Percentiles rank a stretch among this genome's conserved stretches.
Conservation (phyloP, 1,140 invertebrate genomes). For the Drosophila ironensis region DNA sequence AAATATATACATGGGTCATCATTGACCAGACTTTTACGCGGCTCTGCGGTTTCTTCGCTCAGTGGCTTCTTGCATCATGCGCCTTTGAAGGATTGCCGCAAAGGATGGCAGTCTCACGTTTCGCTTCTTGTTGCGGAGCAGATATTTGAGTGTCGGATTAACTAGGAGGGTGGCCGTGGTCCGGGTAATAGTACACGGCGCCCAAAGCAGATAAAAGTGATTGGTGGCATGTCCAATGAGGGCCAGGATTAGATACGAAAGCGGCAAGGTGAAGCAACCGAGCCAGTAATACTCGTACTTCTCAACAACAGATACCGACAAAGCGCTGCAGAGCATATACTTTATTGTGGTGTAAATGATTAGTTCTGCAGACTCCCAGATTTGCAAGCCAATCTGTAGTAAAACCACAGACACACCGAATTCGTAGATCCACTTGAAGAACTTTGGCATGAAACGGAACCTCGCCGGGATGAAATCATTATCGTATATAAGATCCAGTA, state of each 20-base stretch:
- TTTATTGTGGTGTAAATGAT: not conserved
- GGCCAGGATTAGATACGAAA: constrained; percentile 21
- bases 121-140: not conserved
- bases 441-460: not conserved
- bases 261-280: constrained; percentile 25
- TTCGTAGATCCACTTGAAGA: constrained; percentile 4
- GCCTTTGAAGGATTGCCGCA: not conserved
- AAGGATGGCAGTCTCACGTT: not conserved
- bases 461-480: constrained; percentile 17
- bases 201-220: constrained; percentile 11
- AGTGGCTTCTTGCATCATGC: not conserved
- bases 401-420: not conserved
- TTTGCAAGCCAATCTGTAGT: constrained; percentile 7
- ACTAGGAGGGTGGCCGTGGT: not conserved
- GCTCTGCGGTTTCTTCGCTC: not conserved
- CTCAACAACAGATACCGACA: not conserved
- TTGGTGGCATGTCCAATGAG: constrained; percentile 19
- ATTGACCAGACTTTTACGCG: too few relatives aligned
- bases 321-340: not conserved
- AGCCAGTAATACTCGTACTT: not conserved
- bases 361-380: constrained; percentile 28
- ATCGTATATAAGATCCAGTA: constrained; percentile 34
- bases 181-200: not conserved
- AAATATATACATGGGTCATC: too few relatives aligned
- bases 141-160: not conserved